phyloP scores from a whole-genome alignment of 1,140 invertebrate genomes.

The Plodia interpunctella region DNA sequence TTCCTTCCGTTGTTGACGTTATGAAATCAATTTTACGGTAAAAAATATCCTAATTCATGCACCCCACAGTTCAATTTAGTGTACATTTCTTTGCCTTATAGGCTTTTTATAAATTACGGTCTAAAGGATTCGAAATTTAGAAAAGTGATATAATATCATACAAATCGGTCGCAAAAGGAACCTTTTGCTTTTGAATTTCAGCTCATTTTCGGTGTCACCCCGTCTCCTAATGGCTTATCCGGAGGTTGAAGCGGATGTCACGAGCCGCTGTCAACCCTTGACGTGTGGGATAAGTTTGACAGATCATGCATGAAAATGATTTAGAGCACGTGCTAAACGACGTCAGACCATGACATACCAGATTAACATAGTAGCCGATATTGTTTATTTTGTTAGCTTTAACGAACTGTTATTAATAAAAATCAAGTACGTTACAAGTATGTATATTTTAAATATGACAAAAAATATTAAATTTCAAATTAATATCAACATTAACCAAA shows the following conservation, averaged over 20 bases:
- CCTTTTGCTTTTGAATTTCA: conserved; percentile 19
- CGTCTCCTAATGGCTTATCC: conserved; percentile 39
- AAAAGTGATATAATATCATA: conserved; percentile 42
- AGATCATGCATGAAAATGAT: conserved; percentile 60
- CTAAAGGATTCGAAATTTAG: conserved; percentile 16
- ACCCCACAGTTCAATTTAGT: conserved; percentile 23
- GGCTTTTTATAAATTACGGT: conserved; percentile 30
- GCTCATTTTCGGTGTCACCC: conserved; percentile 26
- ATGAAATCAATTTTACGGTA: conserved; percentile 20
- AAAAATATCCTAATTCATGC: conserved; percentile 27
- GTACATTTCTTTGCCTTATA: conserved; percentile 18
- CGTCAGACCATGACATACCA: conserved; percentile 18
- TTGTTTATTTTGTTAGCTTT: conserved; percentile 11
- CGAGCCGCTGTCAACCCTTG: conserved; percentile 67
- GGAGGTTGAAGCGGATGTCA: conserved; percentile 51
- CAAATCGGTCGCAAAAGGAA: conserved; percentile 25
- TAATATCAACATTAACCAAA: conserved; percentile 25
- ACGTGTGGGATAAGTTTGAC: conserved; percentile 65
- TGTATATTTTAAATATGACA: conserved; percentile 19
- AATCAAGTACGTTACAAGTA: too few species aligned
- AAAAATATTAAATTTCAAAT: conserved; percentile 29
- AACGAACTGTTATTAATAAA: conserved; percentile 14
- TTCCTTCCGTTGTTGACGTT: conserved; percentile 67
- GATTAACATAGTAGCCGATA: conserved; percentile 15
- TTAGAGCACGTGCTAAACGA: conserved; percentile 34